Conservation (phyloP, 2,888 invertebrate species). For the Pristionchus fissidentatus region DNA sequence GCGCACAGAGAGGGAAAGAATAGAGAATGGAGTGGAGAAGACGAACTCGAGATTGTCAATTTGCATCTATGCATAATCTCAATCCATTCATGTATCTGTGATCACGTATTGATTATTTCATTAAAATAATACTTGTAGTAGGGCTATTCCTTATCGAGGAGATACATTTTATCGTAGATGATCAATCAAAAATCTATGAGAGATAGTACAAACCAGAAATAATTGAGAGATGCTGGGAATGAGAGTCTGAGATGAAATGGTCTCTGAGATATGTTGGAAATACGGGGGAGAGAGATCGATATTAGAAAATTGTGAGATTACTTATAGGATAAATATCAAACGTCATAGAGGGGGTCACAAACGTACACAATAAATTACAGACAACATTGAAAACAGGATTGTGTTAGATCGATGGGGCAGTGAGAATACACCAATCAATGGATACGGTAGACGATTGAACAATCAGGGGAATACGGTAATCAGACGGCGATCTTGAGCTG, state of each 20-base stretch:
- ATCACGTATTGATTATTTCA: background rate
- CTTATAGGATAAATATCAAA: too few species aligned
- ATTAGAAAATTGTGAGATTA: background rate
- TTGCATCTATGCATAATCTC: background rate
- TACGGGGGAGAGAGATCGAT: background rate
- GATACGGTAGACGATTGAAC: background rate
- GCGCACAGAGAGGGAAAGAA: background rate
- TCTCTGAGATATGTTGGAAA: background rate
- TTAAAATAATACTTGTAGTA: background rate
- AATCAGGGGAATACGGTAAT: background rate
- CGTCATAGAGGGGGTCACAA: background rate
- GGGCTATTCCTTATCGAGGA: background rate
- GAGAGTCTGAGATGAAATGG: too few species aligned
- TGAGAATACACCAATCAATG: background rate
- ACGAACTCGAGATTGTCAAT: background rate
- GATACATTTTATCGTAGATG: background rate
- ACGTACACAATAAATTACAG: background rate
- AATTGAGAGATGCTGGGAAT: background rate
- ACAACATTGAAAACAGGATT: background rate
- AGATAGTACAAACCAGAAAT: background rate
- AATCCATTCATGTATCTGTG: background rate
- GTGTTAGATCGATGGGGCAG: background rate
- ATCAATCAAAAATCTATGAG: background rate
- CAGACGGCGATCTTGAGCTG: constrained; percentile 26
- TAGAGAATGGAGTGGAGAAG: background rate